Evolutionary conservation across 2,113 vertebrate genomes (phyloP).

Genomic region (Ornithorhynchus anatinus): DNA sequence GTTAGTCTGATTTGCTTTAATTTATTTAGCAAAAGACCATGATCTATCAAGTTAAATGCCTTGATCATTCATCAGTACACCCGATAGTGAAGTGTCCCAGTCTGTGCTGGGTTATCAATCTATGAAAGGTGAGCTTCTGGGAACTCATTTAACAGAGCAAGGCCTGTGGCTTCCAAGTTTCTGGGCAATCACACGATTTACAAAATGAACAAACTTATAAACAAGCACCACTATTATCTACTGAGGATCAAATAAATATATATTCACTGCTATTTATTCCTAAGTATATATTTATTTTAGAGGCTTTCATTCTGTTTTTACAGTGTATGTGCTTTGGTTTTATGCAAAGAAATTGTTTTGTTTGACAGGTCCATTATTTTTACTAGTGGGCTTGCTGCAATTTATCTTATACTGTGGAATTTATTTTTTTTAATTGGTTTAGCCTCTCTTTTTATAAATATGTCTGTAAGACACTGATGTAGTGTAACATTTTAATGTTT

Average conservation of each 20-base stretch:
- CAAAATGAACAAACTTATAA: slow-evolving; percentile 19
- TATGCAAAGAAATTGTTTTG: slow-evolving; percentile 44
- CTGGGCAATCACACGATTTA: slow-evolving; percentile 13
- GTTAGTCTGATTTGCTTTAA: slow-evolving; percentile 50
- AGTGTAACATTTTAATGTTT: slow-evolving; percentile 41
- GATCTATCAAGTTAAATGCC: slow-evolving; percentile 43
- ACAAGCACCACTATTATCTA: slow-evolving; percentile 13
- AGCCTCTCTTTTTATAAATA: slow-evolving; percentile 56
- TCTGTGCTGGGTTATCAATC: slow-evolving; percentile 38
- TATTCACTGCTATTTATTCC: slow-evolving; percentile 23
- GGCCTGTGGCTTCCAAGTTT: slow-evolving; percentile 32
- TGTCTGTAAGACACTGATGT: slow-evolving; percentile 30
- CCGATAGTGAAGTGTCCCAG: slow-evolving; percentile 9
- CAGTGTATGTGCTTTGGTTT: slow-evolving; percentile 13
- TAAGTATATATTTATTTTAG: slow-evolving; percentile 45
- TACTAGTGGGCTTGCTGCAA: slow-evolving; percentile 23
- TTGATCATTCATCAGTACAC: slow-evolving; percentile 23
- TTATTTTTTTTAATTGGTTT: slow-evolving; percentile 58
- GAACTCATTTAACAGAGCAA: slow-evolving; percentile 41
- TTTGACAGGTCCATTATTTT: slow-evolving; percentile 55
- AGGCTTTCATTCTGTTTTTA: slow-evolving; percentile 31
- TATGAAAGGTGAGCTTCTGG: slow-evolving; percentile 32
- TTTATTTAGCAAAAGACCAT: slow-evolving; percentile 51
- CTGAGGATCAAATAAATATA: slow-evolving; percentile 33
- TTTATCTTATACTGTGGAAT: slow-evolving; percentile 39